Evolutionary conservation across 2,888 invertebrate species (phyloP), one percentile per base, ranked within the genome.

Genomic region (Drosophila tanythrix): DNA sequence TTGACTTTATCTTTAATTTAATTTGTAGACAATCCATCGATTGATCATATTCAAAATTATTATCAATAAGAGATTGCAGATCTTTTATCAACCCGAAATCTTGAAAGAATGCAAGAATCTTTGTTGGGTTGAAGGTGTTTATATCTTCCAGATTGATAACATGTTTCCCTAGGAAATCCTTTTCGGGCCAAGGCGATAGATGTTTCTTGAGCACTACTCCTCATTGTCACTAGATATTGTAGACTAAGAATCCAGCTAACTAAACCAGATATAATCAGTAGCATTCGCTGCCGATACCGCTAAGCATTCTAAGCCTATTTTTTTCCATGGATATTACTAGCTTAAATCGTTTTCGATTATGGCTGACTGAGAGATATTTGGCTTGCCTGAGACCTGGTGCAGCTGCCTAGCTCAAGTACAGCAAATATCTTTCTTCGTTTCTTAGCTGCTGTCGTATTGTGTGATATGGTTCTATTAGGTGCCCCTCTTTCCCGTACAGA

Each of bases 231-330:
- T 21, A 2, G 1, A 46, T 7, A 21, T 46, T 46, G 7, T 4
- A 15, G 7, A 15, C 46, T 8, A 2, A 46, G 15, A 46, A 8
- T 7, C 21, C 46, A 21, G 21, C 2, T 15, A 25, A 21, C 3
- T 46, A 21, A 15, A 25, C 2, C 8, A 2, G 7, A 25, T 46
- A 2, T 15, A 46, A 15, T 46, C 15, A 15, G 3, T 46, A 13
- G 13, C 0, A 13, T 13, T 15, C 7, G 15, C 13, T 25, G 46
- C 3, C 21, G 0, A 1, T 0, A 21, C 1, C 7, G 7, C 7
- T 15, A 0, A 15, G 8, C 10, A n/a, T 40, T 40, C 25, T 15
- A 46, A 46, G 15, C 1, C 7, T 2, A 15, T 15, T 15, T 4
- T 15, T 7, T 25, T 1, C 21, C 15, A 15, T 2, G 2, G 1